Evolutionary conservation across 2,797 vertebrate species (phyloP), one percentile per base, ranked within the genome.

Genomic region (Lepilemur septentrionalis): DNA sequence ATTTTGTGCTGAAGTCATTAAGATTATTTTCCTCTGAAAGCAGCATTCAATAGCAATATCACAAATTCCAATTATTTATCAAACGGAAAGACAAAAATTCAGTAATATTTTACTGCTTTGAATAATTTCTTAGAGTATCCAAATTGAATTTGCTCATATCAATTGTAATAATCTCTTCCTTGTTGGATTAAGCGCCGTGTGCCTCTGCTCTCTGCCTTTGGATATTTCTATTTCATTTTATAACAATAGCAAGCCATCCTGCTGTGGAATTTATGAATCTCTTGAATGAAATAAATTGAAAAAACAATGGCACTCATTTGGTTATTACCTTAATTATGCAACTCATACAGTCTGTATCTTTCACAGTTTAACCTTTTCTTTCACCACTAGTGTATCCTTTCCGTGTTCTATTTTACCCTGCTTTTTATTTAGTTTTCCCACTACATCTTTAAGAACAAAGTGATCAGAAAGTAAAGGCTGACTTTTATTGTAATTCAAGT

Each of bases 401-500:
- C 50, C 52, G 11, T 67, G 6, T 83, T 88, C n/a, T 88, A 11
- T 65, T 81, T 50, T 17, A 14, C 46, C 8, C 5, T 78, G 30
- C 79, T 96, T 59, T 86, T 92, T 57, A 82, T 52, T 88, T 88
- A n/a, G 17, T 17, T 80, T 61, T 83, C 43, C 7, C 59, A 83
- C 12, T 43, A 35, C 18, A 32, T 35, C 59, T 75, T 63, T 86
- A 35, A 91, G 83, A 88, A 93, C 38, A 78, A 93, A 75, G 41
- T 93, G n/a, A 84, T 75, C 72, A 69, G 46, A 92, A 79, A 90
- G 14, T 63, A 69, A 17, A 35, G 22, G 12, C 15, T 86, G 55
- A 92, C 55, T 93, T 93, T 85, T 35, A 86, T 43, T 91, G 41
- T 63, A 81, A 94, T 92, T 94, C 57, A 82, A 84, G 63, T 46